Conservation (phyloP, 1,140 invertebrate species). For the Drosophila arizonae region DNA sequence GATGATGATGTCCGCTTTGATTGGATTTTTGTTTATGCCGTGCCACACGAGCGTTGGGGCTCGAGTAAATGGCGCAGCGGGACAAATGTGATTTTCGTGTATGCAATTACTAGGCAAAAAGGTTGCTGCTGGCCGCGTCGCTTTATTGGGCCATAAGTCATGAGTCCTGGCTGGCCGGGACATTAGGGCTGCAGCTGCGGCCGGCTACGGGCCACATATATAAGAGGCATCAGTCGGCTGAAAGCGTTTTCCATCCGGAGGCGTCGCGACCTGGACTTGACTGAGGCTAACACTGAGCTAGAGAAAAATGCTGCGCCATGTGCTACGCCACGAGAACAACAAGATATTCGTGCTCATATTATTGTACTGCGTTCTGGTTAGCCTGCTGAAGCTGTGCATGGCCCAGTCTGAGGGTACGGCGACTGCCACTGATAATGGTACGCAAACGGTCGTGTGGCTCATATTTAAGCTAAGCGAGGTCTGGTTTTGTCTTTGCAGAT, state of each 20-base stretch:
- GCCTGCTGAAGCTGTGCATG: constrained; percentile 64
- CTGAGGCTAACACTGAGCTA: constrained; percentile 9
- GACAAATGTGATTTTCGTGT: constrained; percentile 74
- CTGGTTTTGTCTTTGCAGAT: constrained; percentile 43
- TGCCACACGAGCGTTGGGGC: background rate
- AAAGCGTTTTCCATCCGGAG: constrained; percentile 58
- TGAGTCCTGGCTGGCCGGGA: constrained; percentile 11
- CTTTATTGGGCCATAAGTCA: constrained; percentile 77
- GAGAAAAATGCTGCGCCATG: constrained; percentile 58
- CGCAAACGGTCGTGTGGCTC: background rate
- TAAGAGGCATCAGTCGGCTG: constrained; percentile 45
- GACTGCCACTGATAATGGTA: constrained; percentile 66
- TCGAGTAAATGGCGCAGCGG: constrained; percentile 60
- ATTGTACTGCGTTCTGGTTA: constrained; percentile 68
- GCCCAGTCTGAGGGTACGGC: constrained; percentile 60
- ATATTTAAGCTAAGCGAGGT: background rate
- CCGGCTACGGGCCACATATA: constrained; percentile 31
- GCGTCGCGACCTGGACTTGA: constrained; percentile 27
- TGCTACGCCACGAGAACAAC: constrained; percentile 64
- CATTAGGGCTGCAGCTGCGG: constrained; percentile 45
- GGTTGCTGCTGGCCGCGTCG: constrained; percentile 34
- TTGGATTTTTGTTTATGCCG: constrained; percentile 32
- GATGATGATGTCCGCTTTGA: constrained; percentile 13
- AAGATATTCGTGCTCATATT: constrained; percentile 61
- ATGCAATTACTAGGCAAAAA: constrained; percentile 79